phyloP scores from a whole-genome alignment of 2,113 vertebrate species.

The Myrmecophaga tridactyla region DNA sequence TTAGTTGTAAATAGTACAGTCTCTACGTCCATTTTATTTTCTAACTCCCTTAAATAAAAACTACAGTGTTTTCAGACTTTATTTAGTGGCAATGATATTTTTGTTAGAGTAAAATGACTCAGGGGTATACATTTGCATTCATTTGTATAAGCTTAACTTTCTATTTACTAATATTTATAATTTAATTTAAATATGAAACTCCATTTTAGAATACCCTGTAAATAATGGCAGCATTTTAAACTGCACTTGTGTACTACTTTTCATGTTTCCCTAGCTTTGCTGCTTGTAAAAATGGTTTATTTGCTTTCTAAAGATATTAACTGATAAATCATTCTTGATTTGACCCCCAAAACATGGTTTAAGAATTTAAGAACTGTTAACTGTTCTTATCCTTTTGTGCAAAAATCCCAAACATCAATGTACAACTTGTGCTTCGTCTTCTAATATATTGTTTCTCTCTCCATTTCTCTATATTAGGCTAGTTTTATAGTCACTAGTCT shows the following conservation, averaged over 20 bases:
- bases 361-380: slow-evolving; percentile 1
- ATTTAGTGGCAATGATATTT: not conserved
- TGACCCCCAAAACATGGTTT: not conserved
- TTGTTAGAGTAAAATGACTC: not conserved
- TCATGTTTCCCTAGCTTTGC: not conserved
- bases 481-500: not conserved
- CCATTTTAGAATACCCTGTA: not conserved
- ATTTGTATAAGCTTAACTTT: not conserved
- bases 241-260: not conserved
- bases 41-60: not conserved
- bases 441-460: not conserved
- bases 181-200: not conserved
- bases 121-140: not conserved
- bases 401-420: not conserved
- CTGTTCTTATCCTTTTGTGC: not conserved
- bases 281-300: not conserved
- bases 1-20: not conserved
- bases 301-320: not conserved
- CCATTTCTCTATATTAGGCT: not conserved
- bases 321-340: not conserved
- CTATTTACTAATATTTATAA: not conserved
- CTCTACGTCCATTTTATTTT: not conserved
- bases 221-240: not conserved
- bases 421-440: not conserved
- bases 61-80: not conserved